Evolutionary conservation across 64 coral and sea anemone species (phyloP).

Genomic region (Actinia tenebrosa): DNA sequence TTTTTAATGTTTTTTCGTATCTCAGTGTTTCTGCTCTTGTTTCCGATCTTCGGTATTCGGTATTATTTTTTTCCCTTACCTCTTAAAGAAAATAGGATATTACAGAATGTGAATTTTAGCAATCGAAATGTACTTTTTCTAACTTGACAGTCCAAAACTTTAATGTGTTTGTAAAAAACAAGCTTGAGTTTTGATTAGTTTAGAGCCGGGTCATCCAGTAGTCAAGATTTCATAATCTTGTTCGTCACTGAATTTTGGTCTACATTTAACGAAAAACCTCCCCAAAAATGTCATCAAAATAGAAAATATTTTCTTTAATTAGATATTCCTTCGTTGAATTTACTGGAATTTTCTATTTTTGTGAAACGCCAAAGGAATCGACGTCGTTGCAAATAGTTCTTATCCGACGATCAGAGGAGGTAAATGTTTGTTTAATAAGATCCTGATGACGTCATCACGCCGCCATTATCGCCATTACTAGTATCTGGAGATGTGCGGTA

Average conservation of each 20-base stretch:
- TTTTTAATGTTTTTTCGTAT: no score
- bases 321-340: neutral
- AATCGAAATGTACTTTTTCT: no score
- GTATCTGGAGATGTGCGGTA: neutral
- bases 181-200: neutral
- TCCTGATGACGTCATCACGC: neutral
- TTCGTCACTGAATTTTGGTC: no score
- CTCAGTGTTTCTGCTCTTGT: no score
- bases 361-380: neutral
- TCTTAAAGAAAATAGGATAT: no score
- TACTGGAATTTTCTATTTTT: slow-evolving; percentile 6
- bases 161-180: neutral
- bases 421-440: neutral
- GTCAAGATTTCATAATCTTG: neutral
- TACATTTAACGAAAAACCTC: neutral
- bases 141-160: no score
- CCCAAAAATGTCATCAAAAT: neutral
- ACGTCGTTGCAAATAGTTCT: neutral
- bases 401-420: neutral
- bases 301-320: neutral
- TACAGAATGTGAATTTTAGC: no score
- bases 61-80: no score
- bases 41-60: no score
- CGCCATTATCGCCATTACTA: neutral
- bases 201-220: neutral